These are phyloP conservation scores for Lottia scabra DNA, from an alignment of 2,888 invertebrate species.

Conservation along the genomic window DNA sequence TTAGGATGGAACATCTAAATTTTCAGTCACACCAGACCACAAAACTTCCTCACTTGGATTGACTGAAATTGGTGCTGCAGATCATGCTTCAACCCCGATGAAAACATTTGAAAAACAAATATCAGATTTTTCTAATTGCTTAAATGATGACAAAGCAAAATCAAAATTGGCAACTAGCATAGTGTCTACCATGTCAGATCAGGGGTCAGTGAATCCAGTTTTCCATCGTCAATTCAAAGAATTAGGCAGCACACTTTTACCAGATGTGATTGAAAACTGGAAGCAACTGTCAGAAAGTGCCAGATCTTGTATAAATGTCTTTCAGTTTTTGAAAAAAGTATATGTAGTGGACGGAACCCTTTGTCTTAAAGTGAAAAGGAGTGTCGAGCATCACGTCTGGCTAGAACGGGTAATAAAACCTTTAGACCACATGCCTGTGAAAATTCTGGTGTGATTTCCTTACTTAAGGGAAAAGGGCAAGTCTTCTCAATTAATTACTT, in stretches of 20 bases:
- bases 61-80: not conserved
- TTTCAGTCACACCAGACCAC: too few species aligned
- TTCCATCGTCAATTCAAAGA: too few species aligned
- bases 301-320: too few species aligned
- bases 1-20: not conserved
- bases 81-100: not conserved
- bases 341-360: too few species aligned
- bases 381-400: not conserved
- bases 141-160: too few species aligned
- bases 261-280: too few species aligned
- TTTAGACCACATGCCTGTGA: not conserved
- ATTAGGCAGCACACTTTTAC: too few species aligned
- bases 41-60: not conserved
- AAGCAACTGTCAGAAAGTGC: too few species aligned
- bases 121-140: not conserved
- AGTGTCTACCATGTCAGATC: too few species aligned
- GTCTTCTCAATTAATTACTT: not conserved
- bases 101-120: not conserved
- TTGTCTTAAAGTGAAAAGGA: not conserved
- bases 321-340: too few species aligned
- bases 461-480: not conserved
- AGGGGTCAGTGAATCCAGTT: too few species aligned
- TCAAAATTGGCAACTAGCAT: too few species aligned
- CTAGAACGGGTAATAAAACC: not conserved
- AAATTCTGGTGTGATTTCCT: not conserved